Percentiles rank a stretch among this genome's conserved stretches.
phyloP scores from a whole-genome alignment of 1,140 invertebrate species.

The Drosophila kanapiae region DNA sequence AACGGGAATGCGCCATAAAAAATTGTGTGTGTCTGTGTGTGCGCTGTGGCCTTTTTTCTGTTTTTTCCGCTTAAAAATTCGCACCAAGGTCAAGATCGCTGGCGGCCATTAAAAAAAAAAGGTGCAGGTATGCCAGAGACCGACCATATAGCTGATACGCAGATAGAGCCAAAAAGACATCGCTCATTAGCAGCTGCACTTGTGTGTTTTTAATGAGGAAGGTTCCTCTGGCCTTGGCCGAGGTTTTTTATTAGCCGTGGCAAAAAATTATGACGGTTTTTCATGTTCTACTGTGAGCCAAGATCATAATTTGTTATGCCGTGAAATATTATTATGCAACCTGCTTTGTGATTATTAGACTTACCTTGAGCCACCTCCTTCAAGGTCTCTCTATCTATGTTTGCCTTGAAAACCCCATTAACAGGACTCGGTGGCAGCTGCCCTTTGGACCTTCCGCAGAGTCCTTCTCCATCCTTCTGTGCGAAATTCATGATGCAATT shows the following conservation, averaged over 20 bases:
- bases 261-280: constrained; percentile 58
- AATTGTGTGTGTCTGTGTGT: constrained; percentile 57
- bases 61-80: constrained; percentile 75
- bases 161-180: constrained; percentile 4
- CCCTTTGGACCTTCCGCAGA: constrained; percentile 59
- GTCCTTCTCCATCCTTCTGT: not conserved
- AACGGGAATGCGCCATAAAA: constrained; percentile 69
- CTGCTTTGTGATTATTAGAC: constrained; percentile 33
- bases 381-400: constrained; percentile 37
- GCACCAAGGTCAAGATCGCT: constrained; percentile 65
- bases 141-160: constrained; percentile 9
- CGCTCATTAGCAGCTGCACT: constrained; percentile 64
- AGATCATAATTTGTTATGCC: constrained; percentile 45
- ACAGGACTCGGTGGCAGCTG: constrained; percentile 12
- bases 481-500: constrained; percentile 34
- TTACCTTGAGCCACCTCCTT: constrained; percentile 19
- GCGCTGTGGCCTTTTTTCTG: not conserved
- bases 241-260: constrained; percentile 50
- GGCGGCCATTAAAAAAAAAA: constrained; percentile 73
- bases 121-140: constrained; percentile 25
- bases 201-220: constrained; percentile 68
- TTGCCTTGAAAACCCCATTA: not conserved
- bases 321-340: constrained; percentile 54
- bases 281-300: no score
- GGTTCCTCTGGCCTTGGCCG: constrained; percentile 47